These are phyloP conservation scores for Parus major DNA, from an alignment of 2,113 vertebrate genomes.

Conservation along the genomic window DNA sequence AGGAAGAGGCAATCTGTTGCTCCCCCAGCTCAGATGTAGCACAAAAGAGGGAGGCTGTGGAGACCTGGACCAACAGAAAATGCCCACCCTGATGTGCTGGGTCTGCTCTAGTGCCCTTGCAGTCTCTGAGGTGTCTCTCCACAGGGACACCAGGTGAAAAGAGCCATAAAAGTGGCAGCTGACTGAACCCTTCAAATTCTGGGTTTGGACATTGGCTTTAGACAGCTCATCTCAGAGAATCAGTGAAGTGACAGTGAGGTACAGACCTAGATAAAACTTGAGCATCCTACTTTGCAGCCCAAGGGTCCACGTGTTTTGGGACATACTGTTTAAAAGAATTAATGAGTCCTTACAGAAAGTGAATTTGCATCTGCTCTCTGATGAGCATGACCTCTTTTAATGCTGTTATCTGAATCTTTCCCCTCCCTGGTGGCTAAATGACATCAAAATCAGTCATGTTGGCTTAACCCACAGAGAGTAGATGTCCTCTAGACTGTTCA, in stretches of 20 bases:
- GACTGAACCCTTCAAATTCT: background rate
- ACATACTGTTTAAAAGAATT: constrained; percentile 6
- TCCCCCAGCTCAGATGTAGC: background rate
- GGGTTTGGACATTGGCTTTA: background rate
- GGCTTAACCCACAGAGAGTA: constrained; percentile 3
- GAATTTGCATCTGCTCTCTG: background rate
- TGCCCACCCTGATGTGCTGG: background rate
- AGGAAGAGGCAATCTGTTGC: background rate
- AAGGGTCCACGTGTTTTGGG: background rate
- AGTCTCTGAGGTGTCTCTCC: background rate
- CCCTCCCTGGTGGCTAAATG: constrained; percentile 24
- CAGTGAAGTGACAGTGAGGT: background rate
- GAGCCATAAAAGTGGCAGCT: background rate
- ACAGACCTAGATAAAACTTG: background rate
- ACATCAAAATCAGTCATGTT: constrained; percentile 43
- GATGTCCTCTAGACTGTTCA: constrained; percentile 14
- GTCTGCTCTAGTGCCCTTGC: background rate
- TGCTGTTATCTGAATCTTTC: background rate
- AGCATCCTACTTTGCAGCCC: background rate
- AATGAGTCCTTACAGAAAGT: constrained; percentile 44
- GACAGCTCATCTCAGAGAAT: background rate
- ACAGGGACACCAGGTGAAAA: background rate
- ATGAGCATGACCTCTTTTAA: constrained; percentile 48
- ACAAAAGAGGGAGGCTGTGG: background rate
- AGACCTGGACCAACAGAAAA: background rate